These are phyloP conservation scores for Microcebus lehilahytsara DNA, from an alignment of 2,113 vertebrate genomes.

Conservation along the genomic window DNA sequence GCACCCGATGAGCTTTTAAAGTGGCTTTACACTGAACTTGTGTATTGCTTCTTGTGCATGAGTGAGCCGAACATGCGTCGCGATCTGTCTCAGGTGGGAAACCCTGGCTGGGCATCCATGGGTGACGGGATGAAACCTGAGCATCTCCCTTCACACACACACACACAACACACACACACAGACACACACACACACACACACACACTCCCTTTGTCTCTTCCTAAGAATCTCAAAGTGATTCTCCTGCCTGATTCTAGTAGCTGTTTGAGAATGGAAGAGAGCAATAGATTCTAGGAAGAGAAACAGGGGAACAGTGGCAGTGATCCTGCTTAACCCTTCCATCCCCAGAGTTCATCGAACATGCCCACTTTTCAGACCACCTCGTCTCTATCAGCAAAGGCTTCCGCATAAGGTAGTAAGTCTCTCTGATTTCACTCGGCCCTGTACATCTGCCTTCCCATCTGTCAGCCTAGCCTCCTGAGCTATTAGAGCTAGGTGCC, in stretches of 20 bases:
- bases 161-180: neutral
- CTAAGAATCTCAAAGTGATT: slow-evolving; percentile 75
- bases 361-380: slow-evolving; percentile 42
- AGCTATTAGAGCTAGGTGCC: slow-evolving; percentile 68
- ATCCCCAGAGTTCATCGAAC: neutral
- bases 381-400: slow-evolving; percentile 68
- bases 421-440: slow-evolving; percentile 81
- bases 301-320: slow-evolving; percentile 57
- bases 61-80: slow-evolving; percentile 92
- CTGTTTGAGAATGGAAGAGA: slow-evolving; percentile 69
- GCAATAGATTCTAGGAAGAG: slow-evolving; percentile 69
- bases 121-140: slow-evolving; percentile 89
- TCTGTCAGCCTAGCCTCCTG: slow-evolving; percentile 81
- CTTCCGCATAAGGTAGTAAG: slow-evolving; percentile 75
- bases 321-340: slow-evolving; percentile 76
- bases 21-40: slow-evolving; percentile 97
- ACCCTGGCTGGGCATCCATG: slow-evolving; percentile 88
- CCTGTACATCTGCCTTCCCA: slow-evolving; percentile 86
- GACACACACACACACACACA: slow-evolving; percentile 43
- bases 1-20: slow-evolving; percentile 99
- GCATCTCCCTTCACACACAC: slow-evolving; percentile 67
- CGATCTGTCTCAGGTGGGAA: slow-evolving; percentile 96
- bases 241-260: slow-evolving; percentile 60
- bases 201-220: slow-evolving; percentile 82
- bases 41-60: slow-evolving; percentile 97